phyloP scores from a whole-genome alignment of 2,113 vertebrate species.

The Cyphomyrus discorhynchus region DNA sequence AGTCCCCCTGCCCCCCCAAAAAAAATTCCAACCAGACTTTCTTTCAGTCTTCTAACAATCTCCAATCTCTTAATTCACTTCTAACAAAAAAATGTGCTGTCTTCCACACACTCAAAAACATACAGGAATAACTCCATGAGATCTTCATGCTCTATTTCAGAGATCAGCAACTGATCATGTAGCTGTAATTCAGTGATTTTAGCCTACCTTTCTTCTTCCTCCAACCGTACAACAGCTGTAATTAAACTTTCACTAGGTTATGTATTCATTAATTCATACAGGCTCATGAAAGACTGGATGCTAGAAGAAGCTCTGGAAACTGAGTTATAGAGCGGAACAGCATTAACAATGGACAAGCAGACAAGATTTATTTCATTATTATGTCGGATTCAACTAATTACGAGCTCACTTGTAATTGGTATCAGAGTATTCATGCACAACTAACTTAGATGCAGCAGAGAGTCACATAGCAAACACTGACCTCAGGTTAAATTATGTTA shows the following conservation, averaged over 20 bases:
- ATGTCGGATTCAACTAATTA: not conserved
- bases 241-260: not conserved
- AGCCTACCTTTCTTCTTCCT: not conserved
- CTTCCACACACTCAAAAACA: not conserved
- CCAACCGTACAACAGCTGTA: not conserved
- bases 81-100: not conserved
- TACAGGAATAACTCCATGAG: not conserved
- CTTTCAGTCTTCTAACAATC: not conserved
- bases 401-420: not conserved
- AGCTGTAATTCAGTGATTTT: not conserved
- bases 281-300: not conserved
- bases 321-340: not conserved
- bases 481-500: not conserved
- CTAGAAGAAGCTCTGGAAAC: not conserved
- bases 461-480: not conserved
- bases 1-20: too few species aligned
- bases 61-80: not conserved
- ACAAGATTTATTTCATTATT: not conserved
- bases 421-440: not conserved
- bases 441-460: not conserved
- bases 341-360: not conserved
- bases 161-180: too few species aligned
- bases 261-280: not conserved
- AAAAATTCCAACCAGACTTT: not conserved
- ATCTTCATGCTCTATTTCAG: not conserved